Evolutionary conservation across 2,888 invertebrate genomes (phyloP), one percentile per base, ranked within the genome.

Genomic region (Empis stercorea): DNA sequence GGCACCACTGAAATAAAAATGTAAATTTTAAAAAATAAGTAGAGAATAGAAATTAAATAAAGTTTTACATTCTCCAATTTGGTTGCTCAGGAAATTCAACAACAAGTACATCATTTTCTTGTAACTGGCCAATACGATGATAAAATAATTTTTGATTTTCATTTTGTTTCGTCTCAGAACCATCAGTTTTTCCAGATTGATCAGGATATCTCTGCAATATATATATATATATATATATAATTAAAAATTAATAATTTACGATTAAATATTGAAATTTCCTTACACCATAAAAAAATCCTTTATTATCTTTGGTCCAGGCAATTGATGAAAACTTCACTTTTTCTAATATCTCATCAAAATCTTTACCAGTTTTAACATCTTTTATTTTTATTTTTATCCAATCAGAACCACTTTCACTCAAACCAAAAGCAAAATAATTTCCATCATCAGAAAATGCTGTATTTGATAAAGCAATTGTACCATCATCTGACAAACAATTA

Each of bases 221-320:
- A 9, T n/a, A n/a, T n/a, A n/a, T n/a, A n/a, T n/a, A n/a, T n/a
- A n/a, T n/a, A n/a, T n/a, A n/a, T n/a, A n/a, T n/a, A n/a, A n/a
- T n/a, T n/a, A n/a, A n/a, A n/a, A n/a, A n/a, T 27, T 7, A 27
- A 27, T 27, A 4, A 6, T 27, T 27, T 27, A 20, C 3, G 3
- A 4, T 27, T 7, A n/a, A 34, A 5, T n/a, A n/a, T 7, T 7
- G n/a, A 34, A n/a, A 10, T 30, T 34, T 32, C 51, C 75, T 74
- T 71, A 84, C 86, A 47, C 85, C 86, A 69, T 97, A 99, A 71
- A 99, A 97, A 56, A 97, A 76, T 39, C 97, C 97, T 61, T 82
- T 80, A 66, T 94, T 84, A 68, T 97, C 95, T 63, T 91, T 89
- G 27, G 91, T 91, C 96, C 96, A 99, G 1, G 88, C 77, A 70